These are phyloP conservation scores for Zootoca vivipara DNA, from an alignment of 2,113 vertebrate genomes.

Conservation along the genomic window DNA sequence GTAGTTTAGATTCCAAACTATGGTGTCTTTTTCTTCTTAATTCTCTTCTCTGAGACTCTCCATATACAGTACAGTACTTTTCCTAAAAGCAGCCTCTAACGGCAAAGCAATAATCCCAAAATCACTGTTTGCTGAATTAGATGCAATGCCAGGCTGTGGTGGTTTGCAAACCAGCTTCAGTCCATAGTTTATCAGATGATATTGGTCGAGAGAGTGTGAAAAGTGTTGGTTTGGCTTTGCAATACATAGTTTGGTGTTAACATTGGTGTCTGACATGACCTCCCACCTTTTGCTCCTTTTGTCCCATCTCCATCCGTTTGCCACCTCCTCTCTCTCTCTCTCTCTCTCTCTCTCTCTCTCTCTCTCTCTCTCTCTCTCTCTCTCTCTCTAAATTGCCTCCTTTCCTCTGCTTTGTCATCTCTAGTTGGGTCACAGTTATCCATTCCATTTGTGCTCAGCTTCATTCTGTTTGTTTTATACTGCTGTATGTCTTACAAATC, in stretches of 20 bases:
- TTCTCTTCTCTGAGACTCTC: not conserved
- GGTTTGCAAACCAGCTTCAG: not conserved
- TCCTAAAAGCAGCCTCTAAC: not conserved
- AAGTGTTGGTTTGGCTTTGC: not conserved
- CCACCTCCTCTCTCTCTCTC: too few relatives aligned
- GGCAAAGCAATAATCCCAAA: not conserved
- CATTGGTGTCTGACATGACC: too few relatives aligned
- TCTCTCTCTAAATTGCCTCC: not conserved
- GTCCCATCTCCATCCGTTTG: not conserved
- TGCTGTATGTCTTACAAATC: not conserved
- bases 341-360: too few relatives aligned
- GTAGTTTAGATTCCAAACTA: too few relatives aligned
- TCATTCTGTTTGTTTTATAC: not conserved
- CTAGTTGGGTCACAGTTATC: not conserved
- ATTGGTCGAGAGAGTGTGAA: not conserved
- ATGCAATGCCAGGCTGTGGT: not conserved
- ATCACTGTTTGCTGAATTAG: not conserved
- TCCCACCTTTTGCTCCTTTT: not conserved
- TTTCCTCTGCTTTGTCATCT: conserved; percentile 6
- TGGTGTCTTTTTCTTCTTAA: not conserved
- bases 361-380: too few relatives aligned
- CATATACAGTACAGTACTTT: too few relatives aligned
- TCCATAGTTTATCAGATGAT: too few relatives aligned
- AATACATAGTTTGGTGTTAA: not conserved
- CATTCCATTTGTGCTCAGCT: not conserved